These are phyloP conservation scores for Cuculus canorus DNA, from an alignment of 2,797 vertebrate species.

Conservation along the genomic window DNA sequence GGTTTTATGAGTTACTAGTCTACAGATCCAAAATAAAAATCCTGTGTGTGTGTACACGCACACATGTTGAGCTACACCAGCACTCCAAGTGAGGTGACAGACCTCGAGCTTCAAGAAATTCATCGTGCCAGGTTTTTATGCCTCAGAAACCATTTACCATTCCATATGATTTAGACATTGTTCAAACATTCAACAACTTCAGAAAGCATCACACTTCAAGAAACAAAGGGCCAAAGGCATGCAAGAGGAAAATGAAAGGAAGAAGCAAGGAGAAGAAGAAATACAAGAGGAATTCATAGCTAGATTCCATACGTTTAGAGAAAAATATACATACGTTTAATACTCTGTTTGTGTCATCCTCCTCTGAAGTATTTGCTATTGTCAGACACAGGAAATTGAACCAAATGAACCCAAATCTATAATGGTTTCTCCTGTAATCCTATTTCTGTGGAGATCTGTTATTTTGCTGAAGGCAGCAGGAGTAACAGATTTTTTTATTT, in stretches of 20 bases:
- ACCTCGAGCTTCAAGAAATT: not conserved
- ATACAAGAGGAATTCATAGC: not conserved
- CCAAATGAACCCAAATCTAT: constrained; percentile 52
- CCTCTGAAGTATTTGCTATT: constrained; percentile 29
- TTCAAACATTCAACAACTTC: not conserved
- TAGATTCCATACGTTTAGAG: not conserved
- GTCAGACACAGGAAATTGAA: constrained; percentile 41
- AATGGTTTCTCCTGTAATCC: constrained; percentile 46
- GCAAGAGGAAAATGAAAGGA: not conserved
- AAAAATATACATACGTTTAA: not conserved
- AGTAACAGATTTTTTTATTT: constrained; percentile 62
- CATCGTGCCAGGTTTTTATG: not conserved
- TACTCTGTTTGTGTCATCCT: not conserved
- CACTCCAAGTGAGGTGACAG: not conserved
- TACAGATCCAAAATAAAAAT: not conserved
- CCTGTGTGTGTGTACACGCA: not conserved
- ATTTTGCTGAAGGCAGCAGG: constrained; percentile 54
- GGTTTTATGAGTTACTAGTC: not conserved
- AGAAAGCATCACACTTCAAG: not conserved
- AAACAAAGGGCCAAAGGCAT: not conserved
- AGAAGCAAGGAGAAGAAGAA: not conserved
- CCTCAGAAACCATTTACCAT: not conserved
- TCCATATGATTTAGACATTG: not conserved
- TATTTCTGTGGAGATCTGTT: constrained; percentile 58
- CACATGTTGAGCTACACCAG: not conserved